Evolutionary conservation across 2,113 vertebrate species (phyloP).

Genomic region (Alligator sinensis): DNA sequence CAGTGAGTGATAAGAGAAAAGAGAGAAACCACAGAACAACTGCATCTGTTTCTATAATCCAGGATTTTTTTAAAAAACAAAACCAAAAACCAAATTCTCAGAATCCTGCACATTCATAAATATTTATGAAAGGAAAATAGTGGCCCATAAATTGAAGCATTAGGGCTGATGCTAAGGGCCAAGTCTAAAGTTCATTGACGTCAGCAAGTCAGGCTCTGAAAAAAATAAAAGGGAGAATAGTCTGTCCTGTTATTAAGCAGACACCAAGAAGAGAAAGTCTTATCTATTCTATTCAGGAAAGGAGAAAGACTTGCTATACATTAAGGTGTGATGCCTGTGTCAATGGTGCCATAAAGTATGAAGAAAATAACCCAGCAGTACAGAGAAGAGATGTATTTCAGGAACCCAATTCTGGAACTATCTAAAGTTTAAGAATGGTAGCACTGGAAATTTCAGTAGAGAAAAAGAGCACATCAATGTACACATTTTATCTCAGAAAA

Average conservation of each 20-base stretch:
- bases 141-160: not conserved
- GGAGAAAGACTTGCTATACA: not conserved
- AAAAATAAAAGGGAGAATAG: not conserved
- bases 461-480: not conserved
- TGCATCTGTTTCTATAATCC: not conserved
- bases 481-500: not conserved
- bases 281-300: not conserved
- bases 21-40: not conserved
- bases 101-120: not conserved
- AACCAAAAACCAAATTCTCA: not conserved
- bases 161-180: not conserved
- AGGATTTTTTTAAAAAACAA: not conserved
- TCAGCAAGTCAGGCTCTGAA: not conserved
- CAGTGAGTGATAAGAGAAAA: not conserved
- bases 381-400: not conserved
- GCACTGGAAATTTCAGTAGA: not conserved
- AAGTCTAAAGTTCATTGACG: not conserved
- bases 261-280: not conserved
- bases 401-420: not conserved
- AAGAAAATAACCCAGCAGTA: not conserved
- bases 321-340: not conserved
- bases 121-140: not conserved
- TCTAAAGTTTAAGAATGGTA: not conserved
- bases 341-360: not conserved
- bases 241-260: not conserved